These are phyloP conservation scores for Camponotus vicinus DNA, from an alignment of 1,140 invertebrate genomes.

Conservation along the genomic window DNA sequence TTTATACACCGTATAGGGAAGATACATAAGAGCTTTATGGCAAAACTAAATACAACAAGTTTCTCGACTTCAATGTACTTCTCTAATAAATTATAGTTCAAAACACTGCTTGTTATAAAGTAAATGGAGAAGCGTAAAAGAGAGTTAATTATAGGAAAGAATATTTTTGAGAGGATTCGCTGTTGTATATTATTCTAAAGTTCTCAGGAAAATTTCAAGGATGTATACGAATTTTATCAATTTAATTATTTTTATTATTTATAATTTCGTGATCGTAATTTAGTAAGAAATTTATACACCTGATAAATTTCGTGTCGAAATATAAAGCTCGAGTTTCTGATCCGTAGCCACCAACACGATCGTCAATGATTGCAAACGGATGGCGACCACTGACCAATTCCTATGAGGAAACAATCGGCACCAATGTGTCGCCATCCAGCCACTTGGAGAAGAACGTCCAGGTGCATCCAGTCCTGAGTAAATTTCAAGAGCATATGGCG, in stretches of 20 bases:
- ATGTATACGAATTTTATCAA: neutral
- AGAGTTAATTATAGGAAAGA: neutral
- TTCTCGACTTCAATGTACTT: neutral
- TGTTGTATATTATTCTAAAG: conserved; percentile 11
- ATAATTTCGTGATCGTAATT: neutral
- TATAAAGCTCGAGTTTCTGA: conserved; percentile 8
- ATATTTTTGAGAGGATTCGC: neutral
- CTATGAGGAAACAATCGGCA: conserved; percentile 79
- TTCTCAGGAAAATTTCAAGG: neutral
- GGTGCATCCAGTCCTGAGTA: conserved; percentile 79
- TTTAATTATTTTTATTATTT: neutral
- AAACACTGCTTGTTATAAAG: neutral
- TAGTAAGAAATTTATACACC: neutral
- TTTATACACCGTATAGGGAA: conserved; percentile 37
- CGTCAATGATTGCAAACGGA: conserved; percentile 81
- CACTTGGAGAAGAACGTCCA: conserved; percentile 75
- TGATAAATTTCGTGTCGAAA: neutral
- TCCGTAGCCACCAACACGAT: conserved; percentile 75
- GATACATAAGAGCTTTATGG: conserved; percentile 16
- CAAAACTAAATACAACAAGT: neutral
- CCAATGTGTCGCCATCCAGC: conserved; percentile 76
- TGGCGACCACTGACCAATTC: conserved; percentile 81
- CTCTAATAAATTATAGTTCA: neutral
- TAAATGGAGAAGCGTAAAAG: neutral
- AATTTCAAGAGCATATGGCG: conserved; percentile 82